Percentiles rank a stretch among this genome's conserved stretches.
Evolutionary conservation across 2,888 invertebrate species (phyloP).

Genomic region (Elmis aenea): DNA sequence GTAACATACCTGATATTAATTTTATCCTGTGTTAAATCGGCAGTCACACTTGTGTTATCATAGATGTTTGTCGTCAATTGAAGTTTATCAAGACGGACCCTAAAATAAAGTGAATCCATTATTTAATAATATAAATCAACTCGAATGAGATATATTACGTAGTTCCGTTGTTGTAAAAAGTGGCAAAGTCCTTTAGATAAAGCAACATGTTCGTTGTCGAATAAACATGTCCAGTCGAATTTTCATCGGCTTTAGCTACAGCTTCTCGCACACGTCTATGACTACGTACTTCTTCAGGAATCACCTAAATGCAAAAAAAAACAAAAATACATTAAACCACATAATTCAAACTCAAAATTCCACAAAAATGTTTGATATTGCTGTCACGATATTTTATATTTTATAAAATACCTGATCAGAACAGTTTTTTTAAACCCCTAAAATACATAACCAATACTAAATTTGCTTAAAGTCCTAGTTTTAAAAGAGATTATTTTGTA

Average conservation of each 20-base stretch:
- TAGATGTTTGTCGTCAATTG: not conserved
- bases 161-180: conserved; percentile 3
- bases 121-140: too few species aligned
- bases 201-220: conserved; percentile 7
- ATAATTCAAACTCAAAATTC: too few species aligned
- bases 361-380: too few species aligned
- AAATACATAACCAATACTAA: too few species aligned
- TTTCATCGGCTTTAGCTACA: conserved; percentile 15
- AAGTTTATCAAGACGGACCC: not conserved
- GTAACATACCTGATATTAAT: conserved; percentile 1
- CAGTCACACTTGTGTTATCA: not conserved
- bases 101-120: conserved; percentile 7
- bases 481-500: not conserved
- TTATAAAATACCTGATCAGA: too few species aligned
- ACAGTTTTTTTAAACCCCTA: too few species aligned
- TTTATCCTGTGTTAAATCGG: not conserved
- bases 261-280: conserved; percentile 31
- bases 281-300: conserved; percentile 32
- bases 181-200: too few species aligned
- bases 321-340: conserved; percentile 3
- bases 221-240: conserved; percentile 1
- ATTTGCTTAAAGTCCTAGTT: too few species aligned
- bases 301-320: conserved; percentile 24
- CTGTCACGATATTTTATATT: too few species aligned
- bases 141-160: conserved; percentile 11